Evolutionary conservation across 2,113 vertebrate species (phyloP).

Genomic region (Pontoporia blainvillei): DNA sequence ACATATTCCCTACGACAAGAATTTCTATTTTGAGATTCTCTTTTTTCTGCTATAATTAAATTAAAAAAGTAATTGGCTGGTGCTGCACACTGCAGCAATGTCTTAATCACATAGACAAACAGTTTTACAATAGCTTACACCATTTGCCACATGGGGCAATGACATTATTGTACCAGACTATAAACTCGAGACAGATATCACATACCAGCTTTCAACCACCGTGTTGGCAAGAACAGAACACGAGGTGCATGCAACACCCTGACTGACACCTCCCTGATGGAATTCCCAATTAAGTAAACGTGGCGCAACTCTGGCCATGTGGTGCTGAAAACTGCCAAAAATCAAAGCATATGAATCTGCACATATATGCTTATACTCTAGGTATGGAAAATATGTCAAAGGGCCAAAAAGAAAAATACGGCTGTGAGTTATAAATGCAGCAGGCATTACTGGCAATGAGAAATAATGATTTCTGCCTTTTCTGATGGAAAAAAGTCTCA

Average conservation of each 20-base stretch:
- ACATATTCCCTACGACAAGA: constrained; percentile 88
- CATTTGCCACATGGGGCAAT: constrained; percentile 88
- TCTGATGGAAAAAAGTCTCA: neutral
- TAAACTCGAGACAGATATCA: constrained; percentile 83
- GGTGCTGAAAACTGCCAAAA: constrained; percentile 59
- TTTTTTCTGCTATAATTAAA: constrained; percentile 88
- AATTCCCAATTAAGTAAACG: constrained; percentile 78
- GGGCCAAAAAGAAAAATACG: neutral
- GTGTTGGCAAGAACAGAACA: constrained; percentile 72
- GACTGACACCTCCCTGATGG: constrained; percentile 57
- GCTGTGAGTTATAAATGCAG: neutral
- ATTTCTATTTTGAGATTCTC: constrained; percentile 88
- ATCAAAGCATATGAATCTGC: neutral
- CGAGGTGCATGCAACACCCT: neutral
- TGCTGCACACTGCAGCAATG: constrained; percentile 85
- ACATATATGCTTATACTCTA: neutral
- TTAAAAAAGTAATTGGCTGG: constrained; percentile 89
- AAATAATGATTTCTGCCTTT: constrained; percentile 27
- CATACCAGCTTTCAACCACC: constrained; percentile 78
- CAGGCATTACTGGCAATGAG: neutral
- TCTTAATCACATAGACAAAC: constrained; percentile 91
- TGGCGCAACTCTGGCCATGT: constrained; percentile 64
- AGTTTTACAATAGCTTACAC: constrained; percentile 89
- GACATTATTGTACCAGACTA: constrained; percentile 85
- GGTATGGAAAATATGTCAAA: neutral